phyloP scores from a whole-genome alignment of 2,797 vertebrate species.

The Danionella dracula region DNA sequence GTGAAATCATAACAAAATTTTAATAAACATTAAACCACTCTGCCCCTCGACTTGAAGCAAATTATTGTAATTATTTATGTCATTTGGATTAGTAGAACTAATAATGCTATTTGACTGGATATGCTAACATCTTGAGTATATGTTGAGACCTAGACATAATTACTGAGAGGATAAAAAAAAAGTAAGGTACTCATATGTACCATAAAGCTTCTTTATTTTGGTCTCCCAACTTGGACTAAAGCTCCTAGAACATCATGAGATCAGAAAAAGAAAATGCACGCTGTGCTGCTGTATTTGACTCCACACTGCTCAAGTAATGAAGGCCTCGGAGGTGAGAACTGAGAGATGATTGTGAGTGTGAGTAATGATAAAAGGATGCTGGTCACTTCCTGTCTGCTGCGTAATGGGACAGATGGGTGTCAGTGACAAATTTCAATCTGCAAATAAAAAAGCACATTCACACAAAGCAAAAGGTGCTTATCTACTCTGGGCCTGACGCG shows the following conservation, averaged over 20 bases:
- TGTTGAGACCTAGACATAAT: too few species aligned
- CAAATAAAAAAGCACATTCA: constrained; percentile 1
- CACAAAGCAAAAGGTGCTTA: not conserved
- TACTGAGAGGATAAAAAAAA: too few species aligned
- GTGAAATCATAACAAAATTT: too few species aligned
- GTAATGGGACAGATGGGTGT: constrained; percentile 35
- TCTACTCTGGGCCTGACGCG: not conserved
- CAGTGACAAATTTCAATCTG: constrained; percentile 26
- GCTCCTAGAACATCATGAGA: not conserved
- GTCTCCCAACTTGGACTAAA: too few species aligned
- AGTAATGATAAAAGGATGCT: constrained; percentile 9
- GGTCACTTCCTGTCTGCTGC: constrained; percentile 34
- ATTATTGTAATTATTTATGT: too few species aligned
- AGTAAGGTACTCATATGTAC: too few species aligned
- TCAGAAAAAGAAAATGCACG: not conserved
- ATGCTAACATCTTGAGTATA: too few species aligned
- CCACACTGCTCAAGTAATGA: not conserved
- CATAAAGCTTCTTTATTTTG: too few species aligned
- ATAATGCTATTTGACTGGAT: too few species aligned
- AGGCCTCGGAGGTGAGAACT: constrained; percentile 11
- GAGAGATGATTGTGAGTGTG: constrained; percentile 10
- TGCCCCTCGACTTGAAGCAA: too few species aligned
- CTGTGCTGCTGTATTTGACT: not conserved
- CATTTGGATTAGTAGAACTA: too few species aligned
- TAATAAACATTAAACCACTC: too few species aligned